Evolutionary conservation across 2,113 vertebrate species (phyloP).

Genomic region (Manacus vitellinus): DNA sequence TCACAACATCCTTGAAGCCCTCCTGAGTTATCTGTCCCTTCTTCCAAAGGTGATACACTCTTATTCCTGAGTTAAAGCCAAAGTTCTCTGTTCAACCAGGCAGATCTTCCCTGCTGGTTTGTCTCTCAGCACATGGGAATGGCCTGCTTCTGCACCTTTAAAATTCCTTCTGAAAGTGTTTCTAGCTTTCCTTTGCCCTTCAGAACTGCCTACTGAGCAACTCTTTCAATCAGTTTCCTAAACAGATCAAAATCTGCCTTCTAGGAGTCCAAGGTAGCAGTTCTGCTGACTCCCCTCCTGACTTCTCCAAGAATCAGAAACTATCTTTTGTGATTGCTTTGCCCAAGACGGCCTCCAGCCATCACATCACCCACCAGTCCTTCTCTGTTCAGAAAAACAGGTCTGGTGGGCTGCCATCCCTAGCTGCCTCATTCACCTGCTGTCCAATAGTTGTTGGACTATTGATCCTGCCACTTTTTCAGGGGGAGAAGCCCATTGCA

Average conservation of each 20-base stretch:
- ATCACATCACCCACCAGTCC: background rate
- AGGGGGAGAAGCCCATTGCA: background rate
- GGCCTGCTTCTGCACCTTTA: rapidly evolving
- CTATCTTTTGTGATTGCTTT: background rate
- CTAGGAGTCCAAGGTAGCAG: rapidly evolving
- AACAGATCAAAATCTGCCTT: background rate
- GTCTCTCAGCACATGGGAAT: background rate
- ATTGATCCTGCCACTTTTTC: background rate
- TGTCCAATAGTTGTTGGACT: background rate
- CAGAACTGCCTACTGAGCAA: background rate
- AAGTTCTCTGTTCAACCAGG: background rate
- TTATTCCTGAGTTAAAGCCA: background rate
- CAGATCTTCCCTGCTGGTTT: background rate
- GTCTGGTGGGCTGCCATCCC: background rate
- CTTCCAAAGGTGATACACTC: background rate
- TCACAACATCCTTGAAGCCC: background rate
- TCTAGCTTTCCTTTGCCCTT: background rate
- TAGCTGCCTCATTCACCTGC: background rate
- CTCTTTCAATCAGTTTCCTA: background rate
- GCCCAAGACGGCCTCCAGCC: background rate
- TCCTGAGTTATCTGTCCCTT: background rate
- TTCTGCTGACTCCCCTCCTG: rapidly evolving
- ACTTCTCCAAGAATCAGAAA: background rate
- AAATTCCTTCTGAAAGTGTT: background rate
- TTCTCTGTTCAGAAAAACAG: background rate